Conservation (phyloP, 2,888 invertebrate species). For the Meandrusa payeni region DNA sequence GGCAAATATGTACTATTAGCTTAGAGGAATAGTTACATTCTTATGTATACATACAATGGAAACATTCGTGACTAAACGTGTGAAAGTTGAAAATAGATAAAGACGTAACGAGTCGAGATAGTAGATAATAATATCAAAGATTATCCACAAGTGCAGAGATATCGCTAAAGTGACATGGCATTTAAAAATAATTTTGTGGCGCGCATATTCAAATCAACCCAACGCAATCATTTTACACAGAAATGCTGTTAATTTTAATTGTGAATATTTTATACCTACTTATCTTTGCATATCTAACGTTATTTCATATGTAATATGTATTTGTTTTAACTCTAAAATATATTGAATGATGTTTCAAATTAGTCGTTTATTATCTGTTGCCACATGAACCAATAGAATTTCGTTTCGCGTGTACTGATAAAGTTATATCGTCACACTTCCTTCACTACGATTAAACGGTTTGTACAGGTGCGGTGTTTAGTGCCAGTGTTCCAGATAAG, state of each 20-base stretch:
- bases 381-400: conserved; percentile 33
- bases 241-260: too few species aligned
- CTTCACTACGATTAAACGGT: conserved; percentile 55
- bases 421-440: conserved; percentile 52
- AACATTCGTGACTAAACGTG: conserved; percentile 10
- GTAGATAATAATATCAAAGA: conserved; percentile 42
- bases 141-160: conserved; percentile 55
- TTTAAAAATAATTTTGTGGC: conserved; percentile 1
- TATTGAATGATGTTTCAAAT: conserved; percentile 3
- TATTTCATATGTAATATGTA: too few species aligned
- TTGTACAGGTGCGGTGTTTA: conserved; percentile 62
- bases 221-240: background rate
- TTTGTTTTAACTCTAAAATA: too few species aligned
- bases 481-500: conserved; percentile 45
- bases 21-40: conserved; percentile 2
- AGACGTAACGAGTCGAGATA: conserved; percentile 29
- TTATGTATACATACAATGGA: conserved; percentile 5
- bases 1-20: conserved; percentile 16
- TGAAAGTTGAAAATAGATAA: conserved; percentile 23
- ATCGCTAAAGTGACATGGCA: conserved; percentile 36
- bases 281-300: too few species aligned
- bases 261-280: too few species aligned
- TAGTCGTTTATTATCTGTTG: conserved; percentile 34
- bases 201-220: too few species aligned
- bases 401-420: conserved; percentile 43